These are phyloP conservation scores for Sclerodermus sp. DNA, from an alignment of 2,888 invertebrate genomes.

Conservation along the genomic window DNA sequence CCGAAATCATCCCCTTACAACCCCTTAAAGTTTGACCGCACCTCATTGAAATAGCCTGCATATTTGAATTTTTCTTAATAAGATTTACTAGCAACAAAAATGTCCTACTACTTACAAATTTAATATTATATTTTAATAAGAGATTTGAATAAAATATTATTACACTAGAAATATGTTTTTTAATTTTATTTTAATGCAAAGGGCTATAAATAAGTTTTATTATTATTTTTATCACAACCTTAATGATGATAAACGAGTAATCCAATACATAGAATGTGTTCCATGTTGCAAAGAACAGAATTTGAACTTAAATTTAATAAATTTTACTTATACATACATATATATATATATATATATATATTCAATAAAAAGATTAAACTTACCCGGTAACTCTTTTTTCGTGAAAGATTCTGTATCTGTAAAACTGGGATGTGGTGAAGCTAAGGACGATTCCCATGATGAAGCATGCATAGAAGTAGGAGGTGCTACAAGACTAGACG, in stretches of 20 bases:
- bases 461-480: constrained; percentile 63
- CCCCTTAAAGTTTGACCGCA: not conserved
- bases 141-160: no score
- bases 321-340: constrained; percentile 8
- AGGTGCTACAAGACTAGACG: constrained; percentile 89
- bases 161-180: constrained; percentile 18
- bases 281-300: constrained; percentile 37
- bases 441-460: constrained; percentile 64
- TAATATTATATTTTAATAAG: no score
- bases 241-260: constrained; percentile 26
- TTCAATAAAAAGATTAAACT: constrained; percentile 14
- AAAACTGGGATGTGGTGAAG: constrained; percentile 70
- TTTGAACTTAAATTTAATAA: constrained; percentile 18
- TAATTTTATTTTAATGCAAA: constrained; percentile 24
- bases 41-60: no score
- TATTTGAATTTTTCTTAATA: not conserved
- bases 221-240: constrained; percentile 53
- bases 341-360: constrained; percentile 9
- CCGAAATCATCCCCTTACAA: no score
- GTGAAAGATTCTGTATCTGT: constrained; percentile 84
- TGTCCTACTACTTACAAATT: no score
- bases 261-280: constrained; percentile 38
- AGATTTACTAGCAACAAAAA: not conserved
- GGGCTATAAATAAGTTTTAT: constrained; percentile 28
- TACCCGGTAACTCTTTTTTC: constrained; percentile 77